Percentiles rank a stretch among this genome's conserved stretches.
Conservation (phyloP, 2,113 vertebrate genomes). For the Aegotheles bennettii region DNA sequence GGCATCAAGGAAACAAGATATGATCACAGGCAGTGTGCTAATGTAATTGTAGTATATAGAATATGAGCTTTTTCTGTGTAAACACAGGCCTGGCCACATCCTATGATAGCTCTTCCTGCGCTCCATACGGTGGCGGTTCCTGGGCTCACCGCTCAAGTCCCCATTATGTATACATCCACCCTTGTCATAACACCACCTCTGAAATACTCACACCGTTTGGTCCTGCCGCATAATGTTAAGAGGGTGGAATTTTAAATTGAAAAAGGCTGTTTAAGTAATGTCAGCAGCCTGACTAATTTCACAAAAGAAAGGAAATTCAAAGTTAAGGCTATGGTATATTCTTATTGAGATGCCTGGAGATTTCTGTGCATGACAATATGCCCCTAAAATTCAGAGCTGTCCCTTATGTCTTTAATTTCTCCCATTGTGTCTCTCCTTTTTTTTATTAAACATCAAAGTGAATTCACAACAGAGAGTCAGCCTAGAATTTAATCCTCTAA, state of each 20-base stretch:
- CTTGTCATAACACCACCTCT: slow-evolving; percentile 70
- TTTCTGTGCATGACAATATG: slow-evolving; percentile 60
- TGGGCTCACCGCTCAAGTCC: slow-evolving; percentile 42
- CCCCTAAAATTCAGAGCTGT: slow-evolving; percentile 66
- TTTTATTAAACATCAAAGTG: slow-evolving; percentile 65
- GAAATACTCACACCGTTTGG: slow-evolving; percentile 61
- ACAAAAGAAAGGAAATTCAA: slow-evolving; percentile 70
- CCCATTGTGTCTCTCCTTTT: slow-evolving; percentile 57
- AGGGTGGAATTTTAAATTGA: slow-evolving; percentile 72
- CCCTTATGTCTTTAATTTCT: slow-evolving; percentile 62
- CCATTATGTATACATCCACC: slow-evolving; percentile 61
- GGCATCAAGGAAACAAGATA: slow-evolving; percentile 61
- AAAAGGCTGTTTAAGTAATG: slow-evolving; percentile 68
- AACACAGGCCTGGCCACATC: slow-evolving; percentile 49
- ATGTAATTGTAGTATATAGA: slow-evolving; percentile 63
- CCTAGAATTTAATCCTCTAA: slow-evolving; percentile 73
- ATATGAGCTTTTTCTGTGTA: slow-evolving; percentile 46
- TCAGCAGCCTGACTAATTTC: slow-evolving; percentile 70
- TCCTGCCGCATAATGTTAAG: slow-evolving; percentile 58
- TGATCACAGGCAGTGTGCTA: slow-evolving; percentile 49
- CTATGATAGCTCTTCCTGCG: slow-evolving; percentile 51
- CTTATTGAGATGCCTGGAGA: slow-evolving; percentile 58
- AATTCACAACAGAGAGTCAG: slow-evolving; percentile 74
- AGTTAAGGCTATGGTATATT: slow-evolving; percentile 56
- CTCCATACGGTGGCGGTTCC: slow-evolving; percentile 25